These are phyloP conservation scores for Epistrophe grossulariae DNA, from an alignment of 2,888 invertebrate species.

Conservation along the genomic window DNA sequence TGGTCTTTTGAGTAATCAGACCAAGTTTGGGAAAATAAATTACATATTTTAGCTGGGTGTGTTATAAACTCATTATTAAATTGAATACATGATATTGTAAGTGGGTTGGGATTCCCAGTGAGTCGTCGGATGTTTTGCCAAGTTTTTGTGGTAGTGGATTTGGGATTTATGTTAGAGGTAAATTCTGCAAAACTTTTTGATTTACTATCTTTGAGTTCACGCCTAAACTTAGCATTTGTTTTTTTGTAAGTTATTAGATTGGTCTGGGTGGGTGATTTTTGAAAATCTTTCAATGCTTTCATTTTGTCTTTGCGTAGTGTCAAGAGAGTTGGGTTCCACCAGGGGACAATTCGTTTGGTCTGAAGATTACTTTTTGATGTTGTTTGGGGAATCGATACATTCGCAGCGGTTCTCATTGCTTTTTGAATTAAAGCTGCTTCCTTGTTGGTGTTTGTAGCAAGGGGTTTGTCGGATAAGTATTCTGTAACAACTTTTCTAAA, in stretches of 20 bases:
- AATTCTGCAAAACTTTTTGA: slow-evolving; percentile 30
- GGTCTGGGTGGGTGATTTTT: slow-evolving; percentile 26
- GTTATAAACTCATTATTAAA: not conserved
- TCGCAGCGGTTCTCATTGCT: slow-evolving; percentile 27
- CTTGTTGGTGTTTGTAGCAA: not conserved
- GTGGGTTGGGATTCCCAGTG: slow-evolving; percentile 25
- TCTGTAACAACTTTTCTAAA: slow-evolving; percentile 5
- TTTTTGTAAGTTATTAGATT: slow-evolving; percentile 16
- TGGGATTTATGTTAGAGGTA: slow-evolving; percentile 28
- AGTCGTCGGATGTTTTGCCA: slow-evolving; percentile 44
- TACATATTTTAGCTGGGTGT: slow-evolving; percentile 23
- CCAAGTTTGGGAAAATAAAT: slow-evolving; percentile 17
- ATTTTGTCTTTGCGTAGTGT: slow-evolving; percentile 29
- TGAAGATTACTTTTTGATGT: not conserved
- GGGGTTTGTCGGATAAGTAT: slow-evolving; percentile 8
- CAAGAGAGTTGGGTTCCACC: slow-evolving; percentile 3
- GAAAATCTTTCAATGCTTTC: slow-evolving; percentile 22
- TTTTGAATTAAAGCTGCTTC: slow-evolving; percentile 14
- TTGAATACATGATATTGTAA: not conserved
- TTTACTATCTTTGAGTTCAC: no score
- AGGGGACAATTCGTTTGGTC: not conserved
- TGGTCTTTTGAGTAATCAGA: slow-evolving; percentile 15
- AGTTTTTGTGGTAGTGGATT: slow-evolving; percentile 11
- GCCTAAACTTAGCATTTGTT: not conserved
- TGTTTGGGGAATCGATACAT: slow-evolving; percentile 18